Conservation (phyloP, 1,140 invertebrate species). For the Neuroterus valhalla region DNA sequence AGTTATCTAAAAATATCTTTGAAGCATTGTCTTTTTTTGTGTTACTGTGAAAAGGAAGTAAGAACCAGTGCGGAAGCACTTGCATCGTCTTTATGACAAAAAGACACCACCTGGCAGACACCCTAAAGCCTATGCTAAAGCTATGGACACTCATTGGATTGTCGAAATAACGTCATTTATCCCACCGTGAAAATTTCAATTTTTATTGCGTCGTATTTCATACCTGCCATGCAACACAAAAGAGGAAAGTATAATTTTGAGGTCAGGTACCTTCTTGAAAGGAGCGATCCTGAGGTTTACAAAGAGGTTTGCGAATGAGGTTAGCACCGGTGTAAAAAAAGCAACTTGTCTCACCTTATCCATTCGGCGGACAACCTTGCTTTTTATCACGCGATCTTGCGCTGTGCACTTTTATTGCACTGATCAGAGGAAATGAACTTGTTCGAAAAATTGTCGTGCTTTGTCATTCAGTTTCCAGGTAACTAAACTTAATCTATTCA, state of each 20-base stretch:
- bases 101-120: not conserved
- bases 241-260: constrained; percentile 22
- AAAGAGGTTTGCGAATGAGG: constrained; percentile 3
- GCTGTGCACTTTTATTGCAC: constrained; percentile 15
- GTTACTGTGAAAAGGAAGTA: not conserved
- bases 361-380: constrained; percentile 4
- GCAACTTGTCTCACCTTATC: not conserved
- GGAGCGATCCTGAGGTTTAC: not conserved
- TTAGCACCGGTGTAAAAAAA: not conserved
- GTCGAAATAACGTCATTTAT: constrained; percentile 29
- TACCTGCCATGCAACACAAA: not conserved
- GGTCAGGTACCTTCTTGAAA: constrained; percentile 3
- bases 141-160: not conserved
- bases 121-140: constrained; percentile 6
- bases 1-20: not conserved
- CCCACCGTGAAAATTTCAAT: not conserved
- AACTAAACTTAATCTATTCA: too few relatives aligned
- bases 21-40: not conserved
- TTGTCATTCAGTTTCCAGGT: not conserved
- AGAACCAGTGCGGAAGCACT: constrained; percentile 12
- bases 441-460: not conserved
- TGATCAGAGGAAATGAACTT: constrained; percentile 1
- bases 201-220: constrained; percentile 14
- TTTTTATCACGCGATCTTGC: constrained; percentile 14
- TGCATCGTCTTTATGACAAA: not conserved